Base-by-base conservation (phyloP, 2,113 vertebrate species). In the Notechis scutatus region DNA sequence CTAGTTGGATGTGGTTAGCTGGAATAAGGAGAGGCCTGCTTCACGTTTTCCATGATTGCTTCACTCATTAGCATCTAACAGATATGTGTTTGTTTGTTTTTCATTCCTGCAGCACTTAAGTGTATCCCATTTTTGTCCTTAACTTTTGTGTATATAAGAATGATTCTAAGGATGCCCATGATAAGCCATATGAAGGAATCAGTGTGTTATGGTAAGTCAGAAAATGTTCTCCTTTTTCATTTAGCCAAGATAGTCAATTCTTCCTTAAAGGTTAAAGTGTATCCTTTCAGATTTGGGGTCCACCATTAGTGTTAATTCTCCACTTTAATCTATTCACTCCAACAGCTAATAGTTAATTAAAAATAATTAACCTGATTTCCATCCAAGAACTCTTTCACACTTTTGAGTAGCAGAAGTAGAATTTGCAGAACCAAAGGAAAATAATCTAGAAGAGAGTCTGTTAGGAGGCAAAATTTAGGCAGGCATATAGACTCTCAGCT, bases 201-300 rank as follows among this genome's bases (percentile, higher is more conserved):
- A 9, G 57, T 92, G 21, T 92, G 92, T n/a, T 92, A 85, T 8
- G 92, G 92, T 92, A 54, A 92, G 92, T 74, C 9, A 56, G 59
- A 29, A 6, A 15, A 7, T 6, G 3, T 39, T n/a, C 0, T 6
- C 11, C 42, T 55, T 55, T 24, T 39, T 29, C 23, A 39, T 86
- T 52, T 64, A 29, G 45, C 24, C 50, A n/a, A 50, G 23, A 34
- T n/a, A 52, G 26, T 12, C 15, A 6, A 3, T 42, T 34, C 9
- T 42, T 59, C 39, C 88, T 23, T 39, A 81, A 81, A 81, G 34
- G n/a, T 39, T 39, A 81, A 81, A 18, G 6, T 20, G 1, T 54
- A 18, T 52, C 26, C 6, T 88, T 21, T 88, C 87, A 54, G 29
- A 9, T 34, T 88, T 88, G 45, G n/a, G 34, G 2, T 81, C 2